A percentile compares a stretch with the other conserved stretches of the same genome.
Evolutionary conservation across 2,888 invertebrate genomes (phyloP).

Genomic region (Sphecodes monilicornis): DNA sequence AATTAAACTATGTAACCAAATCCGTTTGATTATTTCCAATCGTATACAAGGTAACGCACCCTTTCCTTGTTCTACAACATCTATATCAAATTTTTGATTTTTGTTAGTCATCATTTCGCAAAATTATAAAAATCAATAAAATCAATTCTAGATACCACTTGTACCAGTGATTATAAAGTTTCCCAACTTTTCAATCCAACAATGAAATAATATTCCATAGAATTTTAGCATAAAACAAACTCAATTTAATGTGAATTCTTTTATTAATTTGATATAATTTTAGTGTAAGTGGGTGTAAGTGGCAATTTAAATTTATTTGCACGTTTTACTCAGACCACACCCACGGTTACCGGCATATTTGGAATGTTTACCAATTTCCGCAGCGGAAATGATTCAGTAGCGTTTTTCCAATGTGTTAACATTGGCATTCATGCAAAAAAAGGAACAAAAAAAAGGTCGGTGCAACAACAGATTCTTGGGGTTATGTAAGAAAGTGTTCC

Average conservation of each 20-base stretch:
- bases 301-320: background rate
- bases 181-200: background rate
- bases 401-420: background rate
- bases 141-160: background rate
- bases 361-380: background rate
- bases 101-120: background rate
- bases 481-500: slow-evolving; percentile 43
- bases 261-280: background rate
- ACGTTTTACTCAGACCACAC: background rate
- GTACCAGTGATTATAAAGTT: background rate
- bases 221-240: background rate
- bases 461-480: background rate
- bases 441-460: background rate
- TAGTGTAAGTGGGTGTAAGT: background rate
- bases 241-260: background rate
- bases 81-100: background rate
- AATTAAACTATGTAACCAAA: background rate
- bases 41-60: background rate
- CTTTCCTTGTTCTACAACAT: background rate
- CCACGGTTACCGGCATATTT: background rate
- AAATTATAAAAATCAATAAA: background rate
- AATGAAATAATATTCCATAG: background rate
- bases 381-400: background rate
- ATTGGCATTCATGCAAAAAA: background rate
- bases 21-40: background rate